phyloP scores from a whole-genome alignment of 2,797 vertebrate genomes.

The Vireo griseus region DNA sequence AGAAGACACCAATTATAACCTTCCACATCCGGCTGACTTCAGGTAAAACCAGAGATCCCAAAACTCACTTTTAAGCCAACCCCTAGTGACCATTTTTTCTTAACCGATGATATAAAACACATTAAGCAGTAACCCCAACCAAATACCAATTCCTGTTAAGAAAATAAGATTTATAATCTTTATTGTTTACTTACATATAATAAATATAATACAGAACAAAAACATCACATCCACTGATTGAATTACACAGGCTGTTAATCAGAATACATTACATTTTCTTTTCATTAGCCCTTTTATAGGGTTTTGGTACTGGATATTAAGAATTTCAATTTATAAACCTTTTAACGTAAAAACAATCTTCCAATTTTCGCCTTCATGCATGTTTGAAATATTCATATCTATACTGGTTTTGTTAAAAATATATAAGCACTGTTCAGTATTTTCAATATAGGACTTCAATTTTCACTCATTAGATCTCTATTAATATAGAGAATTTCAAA shows the following conservation, averaged over 20 bases:
- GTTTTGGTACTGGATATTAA: constrained; percentile 42
- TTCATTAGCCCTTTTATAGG: constrained; percentile 49
- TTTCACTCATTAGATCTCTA: constrained; percentile 40
- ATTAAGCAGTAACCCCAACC: neutral
- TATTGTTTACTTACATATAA: constrained; percentile 58
- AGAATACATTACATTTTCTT: constrained; percentile 45
- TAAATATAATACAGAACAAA: constrained; percentile 59
- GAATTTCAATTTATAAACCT: constrained; percentile 22
- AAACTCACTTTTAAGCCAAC: neutral
- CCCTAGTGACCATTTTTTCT: neutral
- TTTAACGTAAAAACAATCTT: neutral
- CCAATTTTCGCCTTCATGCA: neutral
- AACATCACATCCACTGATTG: constrained; percentile 46
- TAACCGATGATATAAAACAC: neutral
- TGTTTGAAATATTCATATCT: constrained; percentile 6
- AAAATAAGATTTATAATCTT: constrained; percentile 46
- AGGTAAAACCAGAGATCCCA: accelerated
- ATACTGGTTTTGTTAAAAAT: constrained; percentile 47
- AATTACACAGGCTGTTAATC: constrained; percentile 48
- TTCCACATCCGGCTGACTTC: neutral
- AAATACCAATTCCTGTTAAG: constrained; percentile 31
- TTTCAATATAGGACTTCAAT: constrained; percentile 41
- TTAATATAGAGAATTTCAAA: constrained; percentile 41
- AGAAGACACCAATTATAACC: neutral
- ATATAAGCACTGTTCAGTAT: constrained; percentile 42